Percentiles rank a stretch among this genome's conserved stretches.
Conservation (phyloP, 2,113 vertebrate species). For the Crypturellus undulatus region DNA sequence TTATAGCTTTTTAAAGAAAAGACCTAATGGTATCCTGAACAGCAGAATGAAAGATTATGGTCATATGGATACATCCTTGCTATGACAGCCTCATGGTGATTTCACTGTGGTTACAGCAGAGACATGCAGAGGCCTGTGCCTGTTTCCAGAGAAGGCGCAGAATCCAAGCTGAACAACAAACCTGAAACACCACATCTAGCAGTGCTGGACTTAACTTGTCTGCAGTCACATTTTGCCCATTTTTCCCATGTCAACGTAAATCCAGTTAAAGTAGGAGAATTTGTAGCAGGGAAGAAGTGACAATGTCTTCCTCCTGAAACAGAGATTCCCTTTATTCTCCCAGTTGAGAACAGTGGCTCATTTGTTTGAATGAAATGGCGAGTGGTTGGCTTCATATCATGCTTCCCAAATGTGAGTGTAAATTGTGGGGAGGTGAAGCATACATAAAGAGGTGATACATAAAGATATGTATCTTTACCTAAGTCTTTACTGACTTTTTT, state of each 20-base stretch:
- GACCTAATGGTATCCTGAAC: background rate
- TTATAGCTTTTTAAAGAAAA: background rate
- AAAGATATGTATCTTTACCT: background rate
- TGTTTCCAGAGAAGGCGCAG: too few species aligned
- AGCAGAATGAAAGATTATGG: background rate
- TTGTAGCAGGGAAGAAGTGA: background rate
- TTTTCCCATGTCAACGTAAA: conserved; percentile 14
- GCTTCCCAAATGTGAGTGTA: background rate
- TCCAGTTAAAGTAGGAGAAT: background rate
- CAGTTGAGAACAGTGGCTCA: background rate
- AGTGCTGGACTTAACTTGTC: background rate
- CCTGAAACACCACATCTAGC: background rate
- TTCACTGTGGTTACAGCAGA: background rate
- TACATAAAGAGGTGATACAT: too few species aligned
- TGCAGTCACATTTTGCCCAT: conserved; percentile 19
- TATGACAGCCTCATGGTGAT: fast-evolving
- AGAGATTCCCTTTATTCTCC: background rate
- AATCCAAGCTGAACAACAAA: background rate
- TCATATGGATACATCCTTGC: background rate
- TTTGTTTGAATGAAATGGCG: conserved; percentile 10
- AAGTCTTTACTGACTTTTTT: background rate
- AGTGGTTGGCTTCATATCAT: background rate
- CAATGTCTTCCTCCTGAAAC: background rate
- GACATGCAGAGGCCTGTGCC: background rate
- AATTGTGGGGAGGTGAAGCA: background rate